These are phyloP conservation scores for Cotesia typhae DNA, from an alignment of 1,140 invertebrate species.

Conservation along the genomic window DNA sequence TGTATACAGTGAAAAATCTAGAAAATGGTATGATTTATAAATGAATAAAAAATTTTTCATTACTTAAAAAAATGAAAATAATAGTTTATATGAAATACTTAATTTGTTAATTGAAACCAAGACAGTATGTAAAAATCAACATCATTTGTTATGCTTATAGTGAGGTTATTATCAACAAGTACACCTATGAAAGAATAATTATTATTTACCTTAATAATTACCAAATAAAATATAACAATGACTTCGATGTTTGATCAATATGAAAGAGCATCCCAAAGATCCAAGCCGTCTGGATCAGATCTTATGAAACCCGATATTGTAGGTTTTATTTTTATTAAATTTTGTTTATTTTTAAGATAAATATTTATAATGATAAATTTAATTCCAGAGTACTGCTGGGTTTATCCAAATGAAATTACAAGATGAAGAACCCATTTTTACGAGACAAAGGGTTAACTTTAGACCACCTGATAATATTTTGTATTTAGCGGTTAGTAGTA, in stretches of 20 bases:
- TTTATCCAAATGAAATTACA: conserved; percentile 76
- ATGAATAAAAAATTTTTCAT: too few species aligned
- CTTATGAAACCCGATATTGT: conserved; percentile 64
- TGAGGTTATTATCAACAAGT: too few species aligned
- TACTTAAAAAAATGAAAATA: too few species aligned
- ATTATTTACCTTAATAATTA: not conserved
- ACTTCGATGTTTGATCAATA: conserved; percentile 82
- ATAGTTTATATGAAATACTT: too few species aligned
- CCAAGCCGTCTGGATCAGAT: conserved; percentile 54
- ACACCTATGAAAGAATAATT: too few species aligned
- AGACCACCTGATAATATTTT: conserved; percentile 80
- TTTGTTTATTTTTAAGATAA: not conserved
- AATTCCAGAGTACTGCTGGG: conserved; percentile 67
- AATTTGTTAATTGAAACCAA: too few species aligned
- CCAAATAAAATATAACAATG: conserved; percentile 62
- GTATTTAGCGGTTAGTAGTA: conserved; percentile 82
- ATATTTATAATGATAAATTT: conserved; percentile 17
- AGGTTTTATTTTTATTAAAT: conserved; percentile 44
- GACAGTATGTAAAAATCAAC: too few species aligned
- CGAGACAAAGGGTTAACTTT: conserved; percentile 80
- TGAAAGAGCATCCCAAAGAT: conserved; percentile 74
- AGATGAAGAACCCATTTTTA: conserved; percentile 80
- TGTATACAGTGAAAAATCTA: too few species aligned
- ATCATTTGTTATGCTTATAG: too few species aligned
- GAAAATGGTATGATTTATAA: too few species aligned